Percentiles rank a stretch among this genome's conserved stretches.
Conservation (phyloP, 1,140 invertebrate species). For the Brachionus sp. region DNA sequence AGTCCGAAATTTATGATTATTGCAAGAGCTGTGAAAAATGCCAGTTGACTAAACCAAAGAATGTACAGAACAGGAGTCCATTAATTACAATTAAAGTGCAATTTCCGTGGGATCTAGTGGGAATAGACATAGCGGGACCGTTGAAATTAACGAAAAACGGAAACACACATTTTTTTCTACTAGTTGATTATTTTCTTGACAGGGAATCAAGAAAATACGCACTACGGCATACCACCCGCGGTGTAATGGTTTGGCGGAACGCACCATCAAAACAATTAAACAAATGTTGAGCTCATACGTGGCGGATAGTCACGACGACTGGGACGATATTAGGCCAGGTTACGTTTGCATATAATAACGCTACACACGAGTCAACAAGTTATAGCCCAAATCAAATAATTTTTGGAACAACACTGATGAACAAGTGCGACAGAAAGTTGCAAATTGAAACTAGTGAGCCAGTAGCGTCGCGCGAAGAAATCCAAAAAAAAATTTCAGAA, state of each 20-base stretch:
- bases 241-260: constrained; percentile 51
- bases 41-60: not conserved
- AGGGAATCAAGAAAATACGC: constrained; percentile 27
- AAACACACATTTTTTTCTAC: constrained; percentile 50
- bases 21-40: not conserved
- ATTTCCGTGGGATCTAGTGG: not conserved
- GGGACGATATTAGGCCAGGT: constrained; percentile 1
- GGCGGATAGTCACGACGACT: not conserved
- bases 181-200: constrained; percentile 51
- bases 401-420: not conserved
- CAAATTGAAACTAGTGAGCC: not conserved
- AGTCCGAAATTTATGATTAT: not conserved
- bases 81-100: not conserved
- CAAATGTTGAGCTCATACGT: not conserved
- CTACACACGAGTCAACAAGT: not conserved
- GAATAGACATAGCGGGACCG: constrained; percentile 52
- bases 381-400: not conserved
- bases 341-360: not conserved
- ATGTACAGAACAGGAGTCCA: not conserved
- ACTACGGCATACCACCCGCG: constrained; percentile 52
- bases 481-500: not conserved
- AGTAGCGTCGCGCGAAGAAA: not conserved
- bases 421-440: not conserved
- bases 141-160: constrained; percentile 48
- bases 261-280: too few species aligned